Evolutionary conservation across 2,113 vertebrate genomes (phyloP).

Genomic region (Dicaeum eximium): DNA sequence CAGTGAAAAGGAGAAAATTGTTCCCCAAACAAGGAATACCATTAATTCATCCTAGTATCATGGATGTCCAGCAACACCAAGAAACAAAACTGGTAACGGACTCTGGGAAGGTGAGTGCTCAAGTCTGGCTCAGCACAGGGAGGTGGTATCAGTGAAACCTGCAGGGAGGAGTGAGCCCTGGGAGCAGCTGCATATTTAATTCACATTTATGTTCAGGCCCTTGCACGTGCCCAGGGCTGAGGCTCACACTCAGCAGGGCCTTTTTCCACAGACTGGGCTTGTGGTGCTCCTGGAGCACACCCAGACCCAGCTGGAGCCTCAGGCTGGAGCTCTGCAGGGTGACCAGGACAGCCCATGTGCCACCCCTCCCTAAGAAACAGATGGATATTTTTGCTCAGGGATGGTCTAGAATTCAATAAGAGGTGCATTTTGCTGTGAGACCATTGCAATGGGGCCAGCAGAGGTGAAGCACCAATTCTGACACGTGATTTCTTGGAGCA

Average conservation of each 20-base stretch:
- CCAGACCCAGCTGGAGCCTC: background rate
- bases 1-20: background rate
- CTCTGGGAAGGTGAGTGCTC: background rate
- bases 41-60: background rate
- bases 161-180: background rate
- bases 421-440: background rate
- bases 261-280: background rate
- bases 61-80: background rate
- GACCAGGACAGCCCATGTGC: fast-evolving
- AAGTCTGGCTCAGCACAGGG: background rate
- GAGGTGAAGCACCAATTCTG: background rate
- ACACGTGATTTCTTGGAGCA: background rate
- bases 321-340: background rate
- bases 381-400: background rate
- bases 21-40: background rate
- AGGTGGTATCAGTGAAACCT: background rate
- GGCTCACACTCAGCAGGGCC: background rate
- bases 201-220: background rate
- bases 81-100: background rate
- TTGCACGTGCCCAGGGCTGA: background rate
- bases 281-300: background rate
- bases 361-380: background rate
- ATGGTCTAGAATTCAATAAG: background rate
- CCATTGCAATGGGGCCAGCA: background rate
- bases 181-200: background rate